phyloP scores from a whole-genome alignment of 1,140 invertebrate genomes.

The Holcopasites calliopsidis region DNA sequence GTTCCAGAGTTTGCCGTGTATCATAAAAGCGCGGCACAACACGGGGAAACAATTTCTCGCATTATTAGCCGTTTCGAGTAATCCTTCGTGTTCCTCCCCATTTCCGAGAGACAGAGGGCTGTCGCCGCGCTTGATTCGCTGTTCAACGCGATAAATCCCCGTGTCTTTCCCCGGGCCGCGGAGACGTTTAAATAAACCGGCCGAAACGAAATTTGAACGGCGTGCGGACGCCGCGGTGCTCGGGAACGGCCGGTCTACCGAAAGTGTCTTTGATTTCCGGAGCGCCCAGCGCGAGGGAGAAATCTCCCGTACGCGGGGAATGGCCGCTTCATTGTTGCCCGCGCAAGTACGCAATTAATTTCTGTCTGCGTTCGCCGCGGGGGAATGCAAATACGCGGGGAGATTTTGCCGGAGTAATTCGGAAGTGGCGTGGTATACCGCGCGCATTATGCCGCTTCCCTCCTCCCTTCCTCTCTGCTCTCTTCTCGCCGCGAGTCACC shows the following conservation, averaged over 20 bases:
- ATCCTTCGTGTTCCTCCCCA: not conserved
- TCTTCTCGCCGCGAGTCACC: not conserved
- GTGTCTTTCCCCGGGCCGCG: not conserved
- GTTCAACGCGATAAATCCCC: not conserved
- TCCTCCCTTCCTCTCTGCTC: slow-evolving; percentile 1
- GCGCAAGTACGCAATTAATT: slow-evolving; percentile 78
- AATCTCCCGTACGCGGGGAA: slow-evolving; percentile 43
- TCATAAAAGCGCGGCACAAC: no score
- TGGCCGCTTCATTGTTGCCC: slow-evolving; percentile 73
- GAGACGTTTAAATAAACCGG: slow-evolving; percentile 39
- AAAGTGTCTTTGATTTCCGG: slow-evolving; percentile 75
- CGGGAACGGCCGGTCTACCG: slow-evolving; percentile 48
- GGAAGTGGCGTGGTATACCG: slow-evolving; percentile 76
- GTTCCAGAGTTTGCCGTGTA: no score
- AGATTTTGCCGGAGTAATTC: slow-evolving; percentile 76
- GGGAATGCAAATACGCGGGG: slow-evolving; percentile 76
- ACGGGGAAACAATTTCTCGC: not conserved
- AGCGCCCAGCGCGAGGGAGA: slow-evolving; percentile 36
- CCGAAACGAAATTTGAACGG: slow-evolving; percentile 52
- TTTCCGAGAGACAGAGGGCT: no score
- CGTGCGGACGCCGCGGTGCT: slow-evolving; percentile 1
- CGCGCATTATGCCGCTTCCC: slow-evolving; percentile 73
- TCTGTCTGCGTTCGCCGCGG: slow-evolving; percentile 71
- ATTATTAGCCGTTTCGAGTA: not conserved
- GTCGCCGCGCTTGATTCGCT: slow-evolving; percentile 1